Conservation (phyloP, 37 sponge, comb jelly and placozoan species). For the Cliona cf. orientalis region DNA sequence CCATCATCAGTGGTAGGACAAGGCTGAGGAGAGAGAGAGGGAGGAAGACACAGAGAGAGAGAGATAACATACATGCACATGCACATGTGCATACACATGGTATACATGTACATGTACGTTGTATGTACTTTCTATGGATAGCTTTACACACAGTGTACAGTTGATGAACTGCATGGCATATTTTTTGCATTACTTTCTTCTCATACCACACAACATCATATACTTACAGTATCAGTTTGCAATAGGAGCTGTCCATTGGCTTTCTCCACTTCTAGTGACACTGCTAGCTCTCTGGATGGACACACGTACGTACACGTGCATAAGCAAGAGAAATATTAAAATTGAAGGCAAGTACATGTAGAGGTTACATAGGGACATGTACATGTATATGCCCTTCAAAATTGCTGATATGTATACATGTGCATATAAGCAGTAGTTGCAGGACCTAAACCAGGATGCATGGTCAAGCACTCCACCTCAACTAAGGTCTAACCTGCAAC, state of each 20-base stretch:
- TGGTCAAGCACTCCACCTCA: no score
- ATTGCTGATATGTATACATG: background rate
- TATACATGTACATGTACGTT: no score
- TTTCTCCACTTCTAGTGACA: slow-evolving; percentile 42
- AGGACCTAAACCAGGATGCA: no score
- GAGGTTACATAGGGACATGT: background rate
- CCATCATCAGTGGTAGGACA: slow-evolving; percentile 24
- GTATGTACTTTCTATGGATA: no score
- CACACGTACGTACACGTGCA: no score
- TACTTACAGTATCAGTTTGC: slow-evolving; percentile 13
- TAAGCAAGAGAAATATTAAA: no score
- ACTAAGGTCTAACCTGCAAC: no score
- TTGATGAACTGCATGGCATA: background rate
- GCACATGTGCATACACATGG: background rate
- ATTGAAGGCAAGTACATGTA: no score
- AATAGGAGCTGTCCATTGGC: slow-evolving; percentile 11
- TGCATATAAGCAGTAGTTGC: no score
- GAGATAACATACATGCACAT: background rate
- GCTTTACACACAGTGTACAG: background rate
- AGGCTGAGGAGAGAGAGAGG: slow-evolving; percentile 6
- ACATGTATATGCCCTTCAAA: background rate
- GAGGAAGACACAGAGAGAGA: background rate
- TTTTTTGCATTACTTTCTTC: background rate
- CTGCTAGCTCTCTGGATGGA: slow-evolving; percentile 47
- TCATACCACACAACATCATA: background rate